A percentile compares a stretch with the other conserved stretches of the same genome.
These are phyloP conservation scores for Drosophila algonquin DNA, from an alignment of 2,888 invertebrate genomes.

Conservation along the genomic window DNA sequence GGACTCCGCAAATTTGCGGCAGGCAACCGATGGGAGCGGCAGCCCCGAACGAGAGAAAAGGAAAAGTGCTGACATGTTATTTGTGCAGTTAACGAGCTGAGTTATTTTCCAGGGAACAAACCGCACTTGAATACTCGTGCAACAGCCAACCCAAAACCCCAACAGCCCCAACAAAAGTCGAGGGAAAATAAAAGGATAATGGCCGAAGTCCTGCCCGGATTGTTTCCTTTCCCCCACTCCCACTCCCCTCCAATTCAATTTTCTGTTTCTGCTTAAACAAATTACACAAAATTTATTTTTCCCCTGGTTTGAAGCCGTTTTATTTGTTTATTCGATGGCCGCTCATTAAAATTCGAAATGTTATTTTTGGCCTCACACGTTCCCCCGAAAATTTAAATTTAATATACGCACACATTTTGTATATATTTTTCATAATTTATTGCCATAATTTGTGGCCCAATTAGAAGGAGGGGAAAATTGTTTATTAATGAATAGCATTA, in stretches of 20 bases:
- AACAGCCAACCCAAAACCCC: constrained; percentile 33
- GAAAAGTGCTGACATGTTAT: constrained; percentile 79
- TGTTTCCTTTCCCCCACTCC: not conserved
- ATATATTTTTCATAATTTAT: not conserved
- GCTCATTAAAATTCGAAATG: constrained; percentile 74
- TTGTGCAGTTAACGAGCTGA: constrained; percentile 79
- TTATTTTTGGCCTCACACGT: constrained; percentile 36
- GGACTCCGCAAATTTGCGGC: constrained; percentile 42
- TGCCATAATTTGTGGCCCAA: not conserved
- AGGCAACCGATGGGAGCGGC: constrained; percentile 1
- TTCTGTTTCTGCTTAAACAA: constrained; percentile 33
- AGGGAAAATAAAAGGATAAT: constrained; percentile 27
- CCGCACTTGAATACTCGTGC: constrained; percentile 65
- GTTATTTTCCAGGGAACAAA: constrained; percentile 73
- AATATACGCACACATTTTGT: not conserved
- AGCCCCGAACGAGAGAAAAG: constrained; percentile 48
- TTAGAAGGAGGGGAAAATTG: not conserved
- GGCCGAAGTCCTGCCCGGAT: not conserved
- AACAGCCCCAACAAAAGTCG: constrained; percentile 8
- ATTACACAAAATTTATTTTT: constrained; percentile 26
- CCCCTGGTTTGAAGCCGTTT: constrained; percentile 27
- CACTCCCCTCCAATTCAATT: constrained; percentile 14
- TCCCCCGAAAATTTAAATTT: not conserved
- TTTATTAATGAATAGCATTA: not conserved
- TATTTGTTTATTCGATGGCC: constrained; percentile 62